Conservation (phyloP, 2,113 vertebrate genomes). For the Lophura nycthemera region DNA sequence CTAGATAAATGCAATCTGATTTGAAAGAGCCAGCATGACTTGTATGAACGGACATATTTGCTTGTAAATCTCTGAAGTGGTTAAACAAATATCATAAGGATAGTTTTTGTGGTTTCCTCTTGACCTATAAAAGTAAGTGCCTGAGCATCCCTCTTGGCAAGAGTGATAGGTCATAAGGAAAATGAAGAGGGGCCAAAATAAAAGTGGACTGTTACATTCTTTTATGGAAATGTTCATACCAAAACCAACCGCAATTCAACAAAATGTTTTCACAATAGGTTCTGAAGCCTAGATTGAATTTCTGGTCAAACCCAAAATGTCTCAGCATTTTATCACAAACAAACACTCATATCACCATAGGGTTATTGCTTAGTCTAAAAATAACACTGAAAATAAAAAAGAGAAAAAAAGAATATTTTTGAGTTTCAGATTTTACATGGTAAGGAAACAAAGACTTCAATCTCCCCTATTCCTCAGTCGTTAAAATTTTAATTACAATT, state of each 20-base stretch:
- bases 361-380: background rate
- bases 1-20: background rate
- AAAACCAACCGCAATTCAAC: background rate
- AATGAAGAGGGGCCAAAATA: background rate
- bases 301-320: background rate
- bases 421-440: background rate
- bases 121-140: background rate
- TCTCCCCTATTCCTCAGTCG: background rate
- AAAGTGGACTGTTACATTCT: background rate
- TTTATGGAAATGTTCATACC: background rate
- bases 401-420: background rate
- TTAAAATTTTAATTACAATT: background rate
- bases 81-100: fast-evolving
- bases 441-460: background rate
- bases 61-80: background rate
- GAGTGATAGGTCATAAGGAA: background rate
- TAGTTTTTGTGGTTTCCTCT: background rate
- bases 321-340: background rate
- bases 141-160: background rate
- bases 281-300: background rate
- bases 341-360: background rate
- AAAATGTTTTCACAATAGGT: background rate
- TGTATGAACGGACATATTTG: background rate
- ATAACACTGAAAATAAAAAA: background rate
- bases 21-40: background rate